Conservation (phyloP, 2,113 vertebrate species). For the Passer montanus region DNA sequence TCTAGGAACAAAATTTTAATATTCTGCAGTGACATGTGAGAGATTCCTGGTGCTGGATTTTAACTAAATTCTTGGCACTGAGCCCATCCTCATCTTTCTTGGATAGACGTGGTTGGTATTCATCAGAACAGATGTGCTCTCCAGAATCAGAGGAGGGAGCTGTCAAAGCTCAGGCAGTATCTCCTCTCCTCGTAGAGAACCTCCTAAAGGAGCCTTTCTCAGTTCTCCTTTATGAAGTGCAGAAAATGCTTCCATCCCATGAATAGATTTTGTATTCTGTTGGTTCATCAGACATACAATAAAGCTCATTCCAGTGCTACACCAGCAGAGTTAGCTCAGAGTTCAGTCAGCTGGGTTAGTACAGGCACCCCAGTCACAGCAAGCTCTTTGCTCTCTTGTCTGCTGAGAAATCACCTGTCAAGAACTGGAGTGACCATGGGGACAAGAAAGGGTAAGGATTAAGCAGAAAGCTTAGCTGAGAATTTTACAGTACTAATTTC, state of each 20-base stretch:
- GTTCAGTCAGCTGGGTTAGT: not conserved
- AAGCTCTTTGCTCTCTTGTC: not conserved
- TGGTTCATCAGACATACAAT: not conserved
- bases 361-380: not conserved
- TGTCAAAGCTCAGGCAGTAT: not conserved
- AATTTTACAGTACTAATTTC: not conserved
- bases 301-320: not conserved
- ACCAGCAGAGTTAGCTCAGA: not conserved
- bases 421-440: not conserved
- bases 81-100: not conserved
- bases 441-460: not conserved
- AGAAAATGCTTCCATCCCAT: slow-evolving; percentile 17
- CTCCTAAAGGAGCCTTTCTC: not conserved
- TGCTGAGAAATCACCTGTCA: not conserved
- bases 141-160: not conserved
- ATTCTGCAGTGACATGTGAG: not conserved
- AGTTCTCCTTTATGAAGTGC: not conserved
- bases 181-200: not conserved
- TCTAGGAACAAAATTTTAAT: not conserved
- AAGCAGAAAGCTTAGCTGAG: not conserved
- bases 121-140: not conserved
- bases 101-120: not conserved
- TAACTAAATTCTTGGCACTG: not conserved
- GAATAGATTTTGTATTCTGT: not conserved
- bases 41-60: not conserved